phyloP scores from a whole-genome alignment of 2,113 vertebrate species.

The Microcebus lehilahytsara region DNA sequence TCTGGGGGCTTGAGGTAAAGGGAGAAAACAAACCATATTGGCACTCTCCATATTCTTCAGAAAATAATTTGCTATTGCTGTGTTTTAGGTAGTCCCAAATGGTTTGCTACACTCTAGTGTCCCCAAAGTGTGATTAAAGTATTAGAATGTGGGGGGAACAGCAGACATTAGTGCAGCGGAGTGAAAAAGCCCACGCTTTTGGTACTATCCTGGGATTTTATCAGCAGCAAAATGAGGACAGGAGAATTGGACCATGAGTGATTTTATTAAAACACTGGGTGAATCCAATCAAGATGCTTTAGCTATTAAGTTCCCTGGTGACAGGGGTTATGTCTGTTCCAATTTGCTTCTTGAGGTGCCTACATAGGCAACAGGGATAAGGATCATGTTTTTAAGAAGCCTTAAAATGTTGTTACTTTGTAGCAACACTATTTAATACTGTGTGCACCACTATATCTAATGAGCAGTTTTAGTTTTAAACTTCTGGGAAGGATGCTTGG shows the following conservation, averaged over 20 bases:
- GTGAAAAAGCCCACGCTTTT: conserved; percentile 47
- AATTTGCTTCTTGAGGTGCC: conserved; percentile 42
- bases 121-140: conserved; percentile 64
- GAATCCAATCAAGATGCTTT: conserved; percentile 47
- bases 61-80: neutral
- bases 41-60: conserved; percentile 14
- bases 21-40: neutral
- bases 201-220: conserved; percentile 55
- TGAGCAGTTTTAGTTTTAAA: neutral
- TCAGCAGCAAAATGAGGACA: conserved; percentile 58
- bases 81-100: conserved; percentile 51
- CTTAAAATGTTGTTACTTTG: neutral
- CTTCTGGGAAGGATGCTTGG: neutral
- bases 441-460: neutral
- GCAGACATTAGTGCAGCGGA: conserved; percentile 58
- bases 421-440: neutral
- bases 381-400: neutral
- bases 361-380: neutral
- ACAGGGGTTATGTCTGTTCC: conserved; percentile 46
- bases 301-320: conserved; percentile 29
- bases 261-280: conserved; percentile 68
- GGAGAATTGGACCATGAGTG: conserved; percentile 67
- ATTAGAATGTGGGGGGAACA: conserved; percentile 27
- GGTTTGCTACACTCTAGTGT: neutral
- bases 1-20: neutral